A percentile compares a stretch with the other conserved stretches of the same genome.
Evolutionary conservation across 2,113 vertebrate genomes (phyloP).

Genomic region (Microtus pennsylvanicus): DNA sequence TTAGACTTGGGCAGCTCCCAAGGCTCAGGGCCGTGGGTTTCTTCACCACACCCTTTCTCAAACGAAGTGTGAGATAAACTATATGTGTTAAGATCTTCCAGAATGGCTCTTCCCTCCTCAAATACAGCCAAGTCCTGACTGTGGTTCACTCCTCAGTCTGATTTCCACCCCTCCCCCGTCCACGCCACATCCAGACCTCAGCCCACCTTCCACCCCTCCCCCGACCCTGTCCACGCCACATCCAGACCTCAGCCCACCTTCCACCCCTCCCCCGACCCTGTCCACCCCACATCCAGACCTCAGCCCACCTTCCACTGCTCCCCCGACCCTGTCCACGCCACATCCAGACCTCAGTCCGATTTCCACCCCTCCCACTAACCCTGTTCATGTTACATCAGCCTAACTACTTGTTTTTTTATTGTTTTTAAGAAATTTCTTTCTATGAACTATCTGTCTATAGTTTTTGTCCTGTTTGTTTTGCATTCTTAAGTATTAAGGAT

Average conservation of each 20-base stretch:
- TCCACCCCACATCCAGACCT: not conserved
- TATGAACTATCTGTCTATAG: not conserved
- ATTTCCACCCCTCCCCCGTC: not conserved
- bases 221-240: not conserved
- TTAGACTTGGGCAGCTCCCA: not conserved
- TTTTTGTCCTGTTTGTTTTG: not conserved
- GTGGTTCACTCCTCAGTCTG: not conserved
- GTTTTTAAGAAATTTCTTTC: not conserved
- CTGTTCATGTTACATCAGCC: not conserved
- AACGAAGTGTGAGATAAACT: not conserved
- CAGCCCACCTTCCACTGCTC: not conserved
- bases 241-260: too few relatives aligned
- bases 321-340: not conserved
- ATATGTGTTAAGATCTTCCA: not conserved
- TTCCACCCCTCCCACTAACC: not conserved
- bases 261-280: not conserved
- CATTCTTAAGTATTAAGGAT: not conserved
- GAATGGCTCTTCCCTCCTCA: not conserved
- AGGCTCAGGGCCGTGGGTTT: too few relatives aligned
- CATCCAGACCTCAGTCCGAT: too few relatives aligned
- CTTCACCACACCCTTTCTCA: not conserved
- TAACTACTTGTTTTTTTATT: not conserved
- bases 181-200: not conserved
- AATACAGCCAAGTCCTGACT: not conserved
- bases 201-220: too few relatives aligned